A percentile compares a stretch with the other conserved stretches of the same genome.
Evolutionary conservation across 2,888 invertebrate genomes (phyloP).

Genomic region (Lottia gigantea): DNA sequence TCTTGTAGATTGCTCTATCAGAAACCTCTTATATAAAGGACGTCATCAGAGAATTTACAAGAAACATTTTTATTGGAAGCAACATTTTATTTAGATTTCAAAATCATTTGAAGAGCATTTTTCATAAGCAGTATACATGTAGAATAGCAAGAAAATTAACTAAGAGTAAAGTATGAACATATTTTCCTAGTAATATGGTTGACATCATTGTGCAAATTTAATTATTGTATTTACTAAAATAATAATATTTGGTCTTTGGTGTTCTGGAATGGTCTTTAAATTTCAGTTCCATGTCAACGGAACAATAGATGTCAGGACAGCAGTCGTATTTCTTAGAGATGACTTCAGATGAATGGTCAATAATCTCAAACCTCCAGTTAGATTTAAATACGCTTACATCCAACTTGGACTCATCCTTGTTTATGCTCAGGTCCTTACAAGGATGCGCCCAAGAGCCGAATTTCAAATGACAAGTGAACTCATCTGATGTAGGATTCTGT

Average conservation of each 20-base stretch:
- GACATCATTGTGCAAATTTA: too few relatives aligned
- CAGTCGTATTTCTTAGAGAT: background rate
- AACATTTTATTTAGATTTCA: too few relatives aligned
- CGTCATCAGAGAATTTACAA: too few relatives aligned
- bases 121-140: too few relatives aligned
- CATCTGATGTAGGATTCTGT: background rate
- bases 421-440: background rate
- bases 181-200: too few relatives aligned
- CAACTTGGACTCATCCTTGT: background rate
- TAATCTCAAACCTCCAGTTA: background rate
- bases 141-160: too few relatives aligned
- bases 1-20: too few relatives aligned
- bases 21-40: too few relatives aligned
- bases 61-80: too few relatives aligned
- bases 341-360: background rate
- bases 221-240: too few relatives aligned
- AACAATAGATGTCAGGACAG: background rate
- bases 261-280: background rate
- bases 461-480: background rate
- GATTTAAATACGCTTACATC: background rate
- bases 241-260: background rate
- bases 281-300: background rate
- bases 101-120: too few relatives aligned
- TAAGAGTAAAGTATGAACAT: too few relatives aligned
- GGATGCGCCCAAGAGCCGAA: background rate